Conservation (phyloP, 2,797 vertebrate species). For the Tragopan temminckii region DNA sequence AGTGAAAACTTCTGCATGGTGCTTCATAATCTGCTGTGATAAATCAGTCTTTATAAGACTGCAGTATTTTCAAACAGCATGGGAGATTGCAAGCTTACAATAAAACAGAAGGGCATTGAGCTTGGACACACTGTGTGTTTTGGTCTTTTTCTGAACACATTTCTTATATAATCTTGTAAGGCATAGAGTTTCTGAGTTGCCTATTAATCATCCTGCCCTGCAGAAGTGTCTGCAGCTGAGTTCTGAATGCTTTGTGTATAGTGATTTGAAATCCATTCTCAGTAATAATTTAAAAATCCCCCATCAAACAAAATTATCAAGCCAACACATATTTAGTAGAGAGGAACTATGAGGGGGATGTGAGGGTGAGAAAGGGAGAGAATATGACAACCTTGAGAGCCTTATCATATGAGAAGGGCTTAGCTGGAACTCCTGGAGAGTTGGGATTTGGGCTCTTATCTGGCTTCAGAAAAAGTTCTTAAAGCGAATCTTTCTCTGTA, state of each 20-base stretch:
- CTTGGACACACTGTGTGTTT: not conserved
- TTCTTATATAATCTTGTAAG: not conserved
- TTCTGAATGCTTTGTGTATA: not conserved
- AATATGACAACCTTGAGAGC: not conserved
- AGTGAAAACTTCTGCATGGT: not conserved
- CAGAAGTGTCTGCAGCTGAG: not conserved
- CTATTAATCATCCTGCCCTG: not conserved
- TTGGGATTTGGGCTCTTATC: slow-evolving; percentile 21
- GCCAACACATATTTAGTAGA: not conserved
- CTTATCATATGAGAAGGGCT: not conserved
- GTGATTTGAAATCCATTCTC: not conserved
- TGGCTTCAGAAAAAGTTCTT: not conserved
- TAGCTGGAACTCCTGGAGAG: not conserved
- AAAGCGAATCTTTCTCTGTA: not conserved
- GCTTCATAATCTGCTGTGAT: not conserved
- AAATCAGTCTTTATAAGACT: not conserved
- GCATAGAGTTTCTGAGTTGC: not conserved
- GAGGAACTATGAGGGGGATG: not conserved
- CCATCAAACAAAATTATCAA: not conserved
- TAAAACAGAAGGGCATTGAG: not conserved
- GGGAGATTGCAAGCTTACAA: not conserved
- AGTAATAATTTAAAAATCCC: not conserved
- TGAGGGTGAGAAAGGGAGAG: not conserved
- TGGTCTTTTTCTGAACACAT: not conserved
- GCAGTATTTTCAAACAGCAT: not conserved